Conservation (phyloP, 92 coral and sea anemone genomes). For the Epizoanthus scotinus region DNA sequence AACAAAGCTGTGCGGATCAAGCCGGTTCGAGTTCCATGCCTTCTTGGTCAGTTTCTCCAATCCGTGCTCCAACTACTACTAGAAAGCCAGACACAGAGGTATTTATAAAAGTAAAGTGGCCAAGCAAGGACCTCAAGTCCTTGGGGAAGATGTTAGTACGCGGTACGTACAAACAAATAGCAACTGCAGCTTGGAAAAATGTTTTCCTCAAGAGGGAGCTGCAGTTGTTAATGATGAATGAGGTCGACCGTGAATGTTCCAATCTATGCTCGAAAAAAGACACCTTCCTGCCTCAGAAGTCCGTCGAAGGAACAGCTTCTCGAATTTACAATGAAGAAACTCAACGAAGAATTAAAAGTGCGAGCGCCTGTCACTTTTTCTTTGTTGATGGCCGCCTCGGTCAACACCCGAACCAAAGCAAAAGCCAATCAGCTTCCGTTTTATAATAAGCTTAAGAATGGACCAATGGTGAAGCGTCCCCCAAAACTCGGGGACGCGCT, state of each 20-base stretch:
- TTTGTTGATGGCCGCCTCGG: too few relatives aligned
- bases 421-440: too few relatives aligned
- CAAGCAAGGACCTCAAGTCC: constrained; percentile 40
- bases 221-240: constrained; percentile 33
- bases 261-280: constrained; percentile 23
- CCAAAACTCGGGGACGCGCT: too few relatives aligned
- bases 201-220: constrained; percentile 24
- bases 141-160: constrained; percentile 43
- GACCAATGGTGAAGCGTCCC: too few relatives aligned
- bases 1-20: not conserved
- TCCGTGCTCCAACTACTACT: not conserved
- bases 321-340: constrained; percentile 24
- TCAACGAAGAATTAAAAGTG: not conserved
- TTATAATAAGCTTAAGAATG: too few relatives aligned
- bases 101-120: constrained; percentile 32
- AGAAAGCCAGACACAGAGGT: constrained; percentile 13
- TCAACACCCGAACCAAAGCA: too few relatives aligned
- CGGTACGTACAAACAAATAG: constrained; percentile 45
- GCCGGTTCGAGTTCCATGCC: not conserved
- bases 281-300: constrained; percentile 29
- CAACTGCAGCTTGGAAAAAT: constrained; percentile 45
- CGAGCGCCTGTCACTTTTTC: too few relatives aligned
- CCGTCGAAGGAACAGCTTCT: constrained; percentile 42
- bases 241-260: constrained; percentile 34
- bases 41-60: constrained; percentile 27